Evolutionary conservation across 2,113 vertebrate genomes (phyloP).

Genomic region (Nematolebias whitei): DNA sequence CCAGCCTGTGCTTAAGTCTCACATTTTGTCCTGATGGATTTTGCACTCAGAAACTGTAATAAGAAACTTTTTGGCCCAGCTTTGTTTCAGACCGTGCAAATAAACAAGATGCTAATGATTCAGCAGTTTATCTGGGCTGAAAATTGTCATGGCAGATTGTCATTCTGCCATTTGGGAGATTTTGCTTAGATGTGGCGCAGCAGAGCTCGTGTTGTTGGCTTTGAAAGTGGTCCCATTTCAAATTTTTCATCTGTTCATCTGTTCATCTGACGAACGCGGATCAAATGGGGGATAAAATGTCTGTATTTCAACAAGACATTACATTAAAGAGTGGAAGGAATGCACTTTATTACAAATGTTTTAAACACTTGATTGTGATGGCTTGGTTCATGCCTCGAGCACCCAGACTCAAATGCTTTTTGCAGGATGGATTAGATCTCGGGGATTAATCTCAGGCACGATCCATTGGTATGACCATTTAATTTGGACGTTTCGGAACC

Average conservation of each 20-base stretch:
- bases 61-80: conserved; percentile 44
- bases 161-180: conserved; percentile 15
- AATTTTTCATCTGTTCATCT: conserved; percentile 27
- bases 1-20: conserved; percentile 56
- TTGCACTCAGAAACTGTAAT: conserved; percentile 46
- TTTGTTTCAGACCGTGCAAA: conserved; percentile 22
- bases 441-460: no score
- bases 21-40: conserved; percentile 58
- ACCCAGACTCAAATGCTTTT: no score
- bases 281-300: conserved; percentile 23
- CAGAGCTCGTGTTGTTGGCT: neutral
- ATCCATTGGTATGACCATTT: no score
- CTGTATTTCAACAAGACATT: neutral
- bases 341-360: no score
- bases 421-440: no score
- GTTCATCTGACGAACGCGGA: conserved; percentile 20
- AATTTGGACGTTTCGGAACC: no score
- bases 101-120: conserved; percentile 24
- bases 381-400: no score
- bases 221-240: conserved; percentile 29
- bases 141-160: conserved; percentile 14
- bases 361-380: no score
- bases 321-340: no score
- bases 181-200: conserved; percentile 1
- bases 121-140: conserved; percentile 8